These are phyloP conservation scores for Phalacrocorax carbo DNA, from an alignment of 2,113 vertebrate species.

Conservation along the genomic window DNA sequence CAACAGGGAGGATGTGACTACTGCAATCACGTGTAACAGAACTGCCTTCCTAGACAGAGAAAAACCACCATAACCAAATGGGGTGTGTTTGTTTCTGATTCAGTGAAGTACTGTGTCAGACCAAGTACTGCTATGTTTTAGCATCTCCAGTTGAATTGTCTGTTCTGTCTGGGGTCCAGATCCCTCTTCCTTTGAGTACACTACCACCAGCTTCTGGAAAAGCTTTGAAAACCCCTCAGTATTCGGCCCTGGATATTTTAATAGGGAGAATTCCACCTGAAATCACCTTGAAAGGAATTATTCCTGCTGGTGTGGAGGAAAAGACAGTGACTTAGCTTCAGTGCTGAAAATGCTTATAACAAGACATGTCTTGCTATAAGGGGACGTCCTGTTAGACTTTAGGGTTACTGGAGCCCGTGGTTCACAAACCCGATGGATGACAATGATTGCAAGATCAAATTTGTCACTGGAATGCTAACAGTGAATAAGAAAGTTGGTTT, in stretches of 20 bases:
- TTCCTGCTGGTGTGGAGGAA: neutral
- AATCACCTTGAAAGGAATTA: neutral
- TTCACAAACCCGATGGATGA: neutral
- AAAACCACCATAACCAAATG: neutral
- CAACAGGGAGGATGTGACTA: neutral
- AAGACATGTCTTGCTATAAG: neutral
- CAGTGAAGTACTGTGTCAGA: neutral
- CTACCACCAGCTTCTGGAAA: neutral
- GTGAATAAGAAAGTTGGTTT: neutral
- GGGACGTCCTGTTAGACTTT: neutral
- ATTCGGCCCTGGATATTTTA: neutral
- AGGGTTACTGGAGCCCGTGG: neutral
- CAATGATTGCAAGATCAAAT: neutral
- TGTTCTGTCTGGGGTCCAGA: neutral
- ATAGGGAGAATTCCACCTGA: neutral
- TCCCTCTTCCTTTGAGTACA: neutral
- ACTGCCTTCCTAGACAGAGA: neutral
- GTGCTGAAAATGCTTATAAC: neutral
- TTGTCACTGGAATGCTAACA: neutral
- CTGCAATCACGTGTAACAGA: neutral
- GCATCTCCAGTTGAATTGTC: neutral
- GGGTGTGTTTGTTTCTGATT: neutral
- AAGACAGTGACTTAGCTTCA: neutral
- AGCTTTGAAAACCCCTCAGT: neutral
- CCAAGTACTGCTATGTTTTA: neutral